These are phyloP conservation scores for Macheiramphus alcinus DNA, from an alignment of 2,113 vertebrate species.

Conservation along the genomic window DNA sequence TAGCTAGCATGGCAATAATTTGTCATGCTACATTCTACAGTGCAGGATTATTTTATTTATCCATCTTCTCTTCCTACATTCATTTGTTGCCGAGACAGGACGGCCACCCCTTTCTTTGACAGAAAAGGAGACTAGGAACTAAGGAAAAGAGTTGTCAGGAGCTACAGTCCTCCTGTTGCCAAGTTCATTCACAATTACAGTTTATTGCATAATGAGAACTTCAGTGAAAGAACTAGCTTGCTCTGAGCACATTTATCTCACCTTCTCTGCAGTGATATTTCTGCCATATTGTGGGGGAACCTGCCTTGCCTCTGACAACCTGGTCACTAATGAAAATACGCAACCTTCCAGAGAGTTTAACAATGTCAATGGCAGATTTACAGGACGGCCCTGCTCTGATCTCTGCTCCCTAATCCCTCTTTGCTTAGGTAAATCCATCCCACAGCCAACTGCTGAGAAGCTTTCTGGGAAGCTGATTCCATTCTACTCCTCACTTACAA, in stretches of 20 bases:
- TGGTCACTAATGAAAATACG: rapidly evolving
- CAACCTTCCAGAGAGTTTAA: background rate
- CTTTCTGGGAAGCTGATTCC: background rate
- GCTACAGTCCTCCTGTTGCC: background rate
- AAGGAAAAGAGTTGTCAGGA: background rate
- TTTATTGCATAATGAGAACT: background rate
- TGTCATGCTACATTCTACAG: background rate
- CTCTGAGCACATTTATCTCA: background rate
- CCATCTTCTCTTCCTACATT: background rate
- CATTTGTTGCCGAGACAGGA: background rate
- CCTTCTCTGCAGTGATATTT: rapidly evolving
- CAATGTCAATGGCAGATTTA: background rate
- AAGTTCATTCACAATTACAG: background rate
- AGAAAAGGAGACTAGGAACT: background rate
- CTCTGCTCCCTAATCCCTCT: background rate
- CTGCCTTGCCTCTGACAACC: background rate
- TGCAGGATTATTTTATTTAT: background rate
- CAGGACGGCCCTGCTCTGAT: background rate
- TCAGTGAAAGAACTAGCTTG: background rate
- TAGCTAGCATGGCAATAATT: background rate
- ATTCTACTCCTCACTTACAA: background rate
- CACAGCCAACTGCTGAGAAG: background rate
- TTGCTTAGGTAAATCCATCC: background rate
- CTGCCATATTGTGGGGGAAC: background rate
- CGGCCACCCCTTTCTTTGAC: background rate